These are phyloP conservation scores for Leptestheria dahalacensis DNA, from an alignment of 1,140 invertebrate species.

Conservation along the genomic window DNA sequence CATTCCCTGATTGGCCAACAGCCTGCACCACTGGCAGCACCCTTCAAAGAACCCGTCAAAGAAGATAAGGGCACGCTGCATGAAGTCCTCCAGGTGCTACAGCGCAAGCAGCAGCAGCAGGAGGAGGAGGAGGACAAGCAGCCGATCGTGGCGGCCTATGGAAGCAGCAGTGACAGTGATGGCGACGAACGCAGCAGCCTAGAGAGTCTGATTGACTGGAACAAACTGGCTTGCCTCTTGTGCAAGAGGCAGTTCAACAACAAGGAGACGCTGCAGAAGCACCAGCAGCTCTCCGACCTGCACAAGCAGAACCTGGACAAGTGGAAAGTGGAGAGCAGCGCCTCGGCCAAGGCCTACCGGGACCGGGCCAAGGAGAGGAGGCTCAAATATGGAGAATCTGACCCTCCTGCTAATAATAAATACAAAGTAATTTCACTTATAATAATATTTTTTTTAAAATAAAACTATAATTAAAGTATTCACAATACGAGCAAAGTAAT, in stretches of 20 bases:
- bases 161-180: slow-evolving; percentile 47
- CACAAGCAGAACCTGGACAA: slow-evolving; percentile 84
- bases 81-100: slow-evolving; percentile 14
- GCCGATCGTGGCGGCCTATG: slow-evolving; percentile 56
- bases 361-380: slow-evolving; percentile 91
- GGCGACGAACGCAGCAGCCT: slow-evolving; percentile 37
- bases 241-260: slow-evolving; percentile 63
- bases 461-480: no score
- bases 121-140: slow-evolving; percentile 3
- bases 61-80: slow-evolving; percentile 17
- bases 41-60: slow-evolving; percentile 32
- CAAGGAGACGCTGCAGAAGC: slow-evolving; percentile 27
- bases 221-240: slow-evolving; percentile 80
- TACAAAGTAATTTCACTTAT: slow-evolving; percentile 33
- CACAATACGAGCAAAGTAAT: no score
- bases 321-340: slow-evolving; percentile 34
- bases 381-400: slow-evolving; percentile 80
- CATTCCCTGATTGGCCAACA: no score
- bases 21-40: slow-evolving; percentile 24
- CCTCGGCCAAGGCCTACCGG: slow-evolving; percentile 43
- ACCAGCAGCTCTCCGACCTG: slow-evolving; percentile 82
- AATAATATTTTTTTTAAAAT: neutral
- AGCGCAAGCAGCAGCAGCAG: neutral
- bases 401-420: slow-evolving; percentile 54
- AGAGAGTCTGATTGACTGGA: slow-evolving; percentile 62